A percentile compares a stretch with the other conserved stretches of the same genome.
phyloP scores from a whole-genome alignment of 2,888 invertebrate species.

The Eretmocerus hayati region DNA sequence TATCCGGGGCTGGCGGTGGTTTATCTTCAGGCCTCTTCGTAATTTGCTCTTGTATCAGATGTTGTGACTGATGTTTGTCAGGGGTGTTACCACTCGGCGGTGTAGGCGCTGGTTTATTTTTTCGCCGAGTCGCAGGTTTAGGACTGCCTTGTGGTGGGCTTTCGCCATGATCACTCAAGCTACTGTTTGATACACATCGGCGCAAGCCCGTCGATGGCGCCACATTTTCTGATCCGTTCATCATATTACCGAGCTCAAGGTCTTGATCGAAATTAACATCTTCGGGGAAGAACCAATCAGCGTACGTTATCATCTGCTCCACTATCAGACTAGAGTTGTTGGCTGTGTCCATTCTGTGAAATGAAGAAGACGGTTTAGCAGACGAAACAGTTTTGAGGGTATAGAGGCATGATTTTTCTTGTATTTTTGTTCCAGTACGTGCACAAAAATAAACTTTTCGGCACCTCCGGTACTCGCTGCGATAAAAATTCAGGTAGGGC shows the following conservation, averaged over 20 bases:
- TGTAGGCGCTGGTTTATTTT: conserved; percentile 70
- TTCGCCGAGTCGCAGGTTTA: conserved; percentile 62
- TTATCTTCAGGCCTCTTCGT: conserved; percentile 36
- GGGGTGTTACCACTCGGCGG: conserved; percentile 53
- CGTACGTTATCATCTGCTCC: conserved; percentile 73
- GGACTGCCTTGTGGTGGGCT: conserved; percentile 68
- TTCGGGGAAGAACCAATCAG: conserved; percentile 77
- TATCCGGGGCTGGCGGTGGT: conserved; percentile 51
- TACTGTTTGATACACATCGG: conserved; percentile 61
- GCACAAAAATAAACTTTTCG: too few relatives aligned
- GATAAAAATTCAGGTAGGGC: too few relatives aligned
- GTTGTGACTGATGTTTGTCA: conserved; percentile 28
- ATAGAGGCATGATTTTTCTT: too few relatives aligned
- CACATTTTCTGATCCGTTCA: conserved; percentile 33
- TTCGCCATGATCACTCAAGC: conserved; percentile 61
- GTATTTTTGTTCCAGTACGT: too few relatives aligned
- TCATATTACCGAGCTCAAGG: conserved; percentile 36
- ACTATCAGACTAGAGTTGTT: conserved; percentile 77
- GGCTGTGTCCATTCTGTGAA: conserved; percentile 66
- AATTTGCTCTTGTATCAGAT: background rate
- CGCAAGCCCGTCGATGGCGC: conserved; percentile 32
- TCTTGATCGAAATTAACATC: conserved; percentile 65
- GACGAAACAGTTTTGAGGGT: too few relatives aligned
- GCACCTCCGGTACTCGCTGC: too few relatives aligned
- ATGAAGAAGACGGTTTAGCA: background rate